phyloP scores from a whole-genome alignment of 2,797 vertebrate species.

The Anabas testudineus region DNA sequence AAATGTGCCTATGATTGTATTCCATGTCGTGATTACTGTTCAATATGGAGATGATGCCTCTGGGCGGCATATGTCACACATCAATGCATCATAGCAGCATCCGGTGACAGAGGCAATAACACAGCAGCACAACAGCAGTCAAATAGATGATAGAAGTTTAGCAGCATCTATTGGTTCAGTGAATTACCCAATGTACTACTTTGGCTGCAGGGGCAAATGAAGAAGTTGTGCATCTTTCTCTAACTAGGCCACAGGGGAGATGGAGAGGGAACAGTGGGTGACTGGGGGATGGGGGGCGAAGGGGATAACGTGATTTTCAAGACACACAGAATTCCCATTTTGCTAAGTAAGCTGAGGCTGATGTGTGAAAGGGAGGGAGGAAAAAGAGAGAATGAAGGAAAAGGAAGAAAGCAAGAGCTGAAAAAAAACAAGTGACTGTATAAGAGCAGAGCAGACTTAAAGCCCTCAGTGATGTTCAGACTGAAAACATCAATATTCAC shows the following conservation, averaged over 20 bases:
- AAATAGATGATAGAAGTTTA: slow-evolving; percentile 44
- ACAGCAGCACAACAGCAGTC: slow-evolving; percentile 22
- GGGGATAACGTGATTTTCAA: slow-evolving; percentile 64
- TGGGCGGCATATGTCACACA: slow-evolving; percentile 13
- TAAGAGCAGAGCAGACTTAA: slow-evolving; percentile 36
- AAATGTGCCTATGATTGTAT: slow-evolving; percentile 8
- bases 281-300: not conserved
- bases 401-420: slow-evolving; percentile 26
- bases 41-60: slow-evolving; percentile 41
- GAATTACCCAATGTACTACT: slow-evolving; percentile 53
- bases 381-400: slow-evolving; percentile 5
- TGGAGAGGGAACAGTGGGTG: slow-evolving; percentile 10
- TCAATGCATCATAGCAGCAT: slow-evolving; percentile 24
- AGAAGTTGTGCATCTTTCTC: slow-evolving; percentile 71
- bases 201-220: slow-evolving; percentile 62
- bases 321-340: slow-evolving; percentile 65
- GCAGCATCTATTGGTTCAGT: slow-evolving; percentile 51
- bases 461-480: slow-evolving; percentile 42
- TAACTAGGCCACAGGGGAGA: slow-evolving; percentile 76
- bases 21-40: slow-evolving; percentile 41
- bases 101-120: slow-evolving; percentile 13
- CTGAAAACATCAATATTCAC: slow-evolving; percentile 61
- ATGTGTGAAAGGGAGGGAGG: slow-evolving; percentile 8
- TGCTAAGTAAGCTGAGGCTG: slow-evolving; percentile 31
- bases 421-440: slow-evolving; percentile 27